These are phyloP conservation scores for Cotesia chilonis DNA, from an alignment of 1,140 invertebrate genomes.

Conservation along the genomic window DNA sequence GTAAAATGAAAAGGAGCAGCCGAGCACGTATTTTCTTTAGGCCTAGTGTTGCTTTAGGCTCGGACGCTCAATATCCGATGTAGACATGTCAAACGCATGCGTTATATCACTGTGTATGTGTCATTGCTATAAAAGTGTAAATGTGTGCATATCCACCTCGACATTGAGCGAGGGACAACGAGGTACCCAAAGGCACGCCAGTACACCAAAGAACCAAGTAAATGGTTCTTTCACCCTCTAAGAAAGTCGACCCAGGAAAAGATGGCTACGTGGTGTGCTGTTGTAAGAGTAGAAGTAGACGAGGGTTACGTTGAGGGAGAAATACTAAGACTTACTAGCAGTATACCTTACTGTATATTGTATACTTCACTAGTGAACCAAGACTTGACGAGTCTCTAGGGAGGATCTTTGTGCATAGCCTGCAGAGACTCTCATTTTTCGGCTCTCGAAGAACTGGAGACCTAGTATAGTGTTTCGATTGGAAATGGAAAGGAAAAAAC, in stretches of 20 bases:
- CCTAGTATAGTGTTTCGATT: not conserved
- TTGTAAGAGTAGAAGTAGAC: slow-evolving; percentile 26
- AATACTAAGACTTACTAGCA: slow-evolving; percentile 8
- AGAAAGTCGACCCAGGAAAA: slow-evolving; percentile 37
- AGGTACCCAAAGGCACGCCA: slow-evolving; percentile 8
- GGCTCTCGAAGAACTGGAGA: slow-evolving; percentile 23
- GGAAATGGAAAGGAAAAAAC: not conserved
- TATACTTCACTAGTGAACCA: not conserved
- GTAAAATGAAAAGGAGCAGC: not conserved
- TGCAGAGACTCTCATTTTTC: slow-evolving; percentile 52
- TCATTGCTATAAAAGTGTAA: not conserved
- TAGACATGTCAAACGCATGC: slow-evolving; percentile 14
- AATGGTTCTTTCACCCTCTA: slow-evolving; percentile 25
- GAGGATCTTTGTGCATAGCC: slow-evolving; percentile 37
- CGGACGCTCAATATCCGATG: slow-evolving; percentile 18
- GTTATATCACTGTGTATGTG: not conserved
- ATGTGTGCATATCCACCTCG: not conserved
- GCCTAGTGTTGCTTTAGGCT: too few relatives aligned
- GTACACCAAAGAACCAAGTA: slow-evolving; percentile 5
- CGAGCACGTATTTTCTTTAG: not conserved
- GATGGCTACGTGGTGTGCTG: slow-evolving; percentile 38
- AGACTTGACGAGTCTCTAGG: slow-evolving; percentile 48
- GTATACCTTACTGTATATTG: too few relatives aligned
- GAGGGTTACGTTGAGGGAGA: not conserved
- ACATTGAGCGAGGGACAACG: too few relatives aligned